These are phyloP conservation scores for Paratrypauchen microcephalus DNA, from an alignment of 2,797 vertebrate species.

Conservation along the genomic window DNA sequence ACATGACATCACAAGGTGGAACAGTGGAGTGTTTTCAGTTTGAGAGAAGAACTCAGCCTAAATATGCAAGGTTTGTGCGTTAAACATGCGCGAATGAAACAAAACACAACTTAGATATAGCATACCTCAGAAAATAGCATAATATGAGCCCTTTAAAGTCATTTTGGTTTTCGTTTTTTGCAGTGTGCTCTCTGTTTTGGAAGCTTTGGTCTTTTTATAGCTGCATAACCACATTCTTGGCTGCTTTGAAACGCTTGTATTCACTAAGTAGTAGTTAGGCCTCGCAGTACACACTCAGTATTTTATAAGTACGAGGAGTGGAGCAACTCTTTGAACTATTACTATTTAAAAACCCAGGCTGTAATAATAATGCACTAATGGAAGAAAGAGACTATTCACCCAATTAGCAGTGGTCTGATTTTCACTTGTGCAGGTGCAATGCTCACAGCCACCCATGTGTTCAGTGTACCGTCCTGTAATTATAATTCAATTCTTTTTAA, in stretches of 20 bases:
- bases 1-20: no score
- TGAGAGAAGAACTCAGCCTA: no score
- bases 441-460: neutral
- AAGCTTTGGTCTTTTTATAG: conserved; percentile 76
- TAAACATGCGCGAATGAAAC: no score
- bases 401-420: conserved; percentile 64
- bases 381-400: conserved; percentile 59
- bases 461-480: neutral
- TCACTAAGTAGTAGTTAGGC: conserved; percentile 75
- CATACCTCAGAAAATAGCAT: no score
- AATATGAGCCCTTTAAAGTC: no score
- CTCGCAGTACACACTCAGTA: conserved; percentile 70
- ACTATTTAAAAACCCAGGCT: conserved; percentile 63
- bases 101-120: no score
- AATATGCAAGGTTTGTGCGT: no score
- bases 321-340: conserved; percentile 68
- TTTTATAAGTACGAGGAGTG: conserved; percentile 69
- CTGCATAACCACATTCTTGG: conserved; percentile 69
- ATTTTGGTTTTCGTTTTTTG: neutral
- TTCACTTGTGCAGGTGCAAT: conserved; percentile 57
- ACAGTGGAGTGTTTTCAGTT: no score
- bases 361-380: conserved; percentile 53
- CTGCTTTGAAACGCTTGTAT: conserved; percentile 71
- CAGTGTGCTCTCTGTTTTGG: conserved; percentile 30
- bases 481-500: conserved; percentile 6